Conservation (phyloP, 2,888 invertebrate species). For the Patella depressa region DNA sequence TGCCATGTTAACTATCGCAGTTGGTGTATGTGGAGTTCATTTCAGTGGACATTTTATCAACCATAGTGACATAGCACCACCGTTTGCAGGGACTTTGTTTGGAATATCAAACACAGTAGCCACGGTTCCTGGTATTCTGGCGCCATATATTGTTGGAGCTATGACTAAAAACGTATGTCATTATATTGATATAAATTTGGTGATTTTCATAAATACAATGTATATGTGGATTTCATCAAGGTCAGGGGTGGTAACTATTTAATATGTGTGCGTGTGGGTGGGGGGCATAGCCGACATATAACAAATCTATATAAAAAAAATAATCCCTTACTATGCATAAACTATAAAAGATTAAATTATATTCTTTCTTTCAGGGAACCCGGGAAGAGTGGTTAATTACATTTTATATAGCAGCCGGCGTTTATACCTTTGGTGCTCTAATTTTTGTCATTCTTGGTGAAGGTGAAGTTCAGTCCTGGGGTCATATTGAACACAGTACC, state of each 20-base stretch:
- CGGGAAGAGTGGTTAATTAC: conserved; percentile 44
- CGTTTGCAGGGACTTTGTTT: conserved; percentile 39
- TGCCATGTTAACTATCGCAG: conserved; percentile 45
- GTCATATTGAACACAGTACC: not conserved
- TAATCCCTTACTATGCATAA: too few relatives aligned
- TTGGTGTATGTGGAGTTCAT: conserved; percentile 46
- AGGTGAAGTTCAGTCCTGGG: conserved; percentile 40
- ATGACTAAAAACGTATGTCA: conserved; percentile 39
- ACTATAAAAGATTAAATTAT: too few relatives aligned
- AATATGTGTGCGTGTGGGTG: too few relatives aligned
- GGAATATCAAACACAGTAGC: conserved; percentile 39
- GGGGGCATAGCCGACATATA: too few relatives aligned
- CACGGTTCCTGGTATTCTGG: conserved; percentile 41
- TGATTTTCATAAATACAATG: too few relatives aligned
- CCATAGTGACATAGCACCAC: conserved; percentile 45
- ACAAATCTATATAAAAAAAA: too few relatives aligned
- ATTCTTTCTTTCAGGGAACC: conserved; percentile 33
- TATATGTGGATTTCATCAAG: too few relatives aligned
- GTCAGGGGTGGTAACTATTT: too few relatives aligned
- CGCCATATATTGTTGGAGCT: conserved; percentile 42
- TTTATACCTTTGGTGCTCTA: conserved; percentile 33
- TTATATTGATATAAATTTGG: not conserved
- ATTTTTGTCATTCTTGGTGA: conserved; percentile 35
- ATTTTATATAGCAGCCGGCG: conserved; percentile 37
- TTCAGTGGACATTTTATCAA: conserved; percentile 50